Conservation (phyloP, 2,797 vertebrate species). For the Ispidina picta region DNA sequence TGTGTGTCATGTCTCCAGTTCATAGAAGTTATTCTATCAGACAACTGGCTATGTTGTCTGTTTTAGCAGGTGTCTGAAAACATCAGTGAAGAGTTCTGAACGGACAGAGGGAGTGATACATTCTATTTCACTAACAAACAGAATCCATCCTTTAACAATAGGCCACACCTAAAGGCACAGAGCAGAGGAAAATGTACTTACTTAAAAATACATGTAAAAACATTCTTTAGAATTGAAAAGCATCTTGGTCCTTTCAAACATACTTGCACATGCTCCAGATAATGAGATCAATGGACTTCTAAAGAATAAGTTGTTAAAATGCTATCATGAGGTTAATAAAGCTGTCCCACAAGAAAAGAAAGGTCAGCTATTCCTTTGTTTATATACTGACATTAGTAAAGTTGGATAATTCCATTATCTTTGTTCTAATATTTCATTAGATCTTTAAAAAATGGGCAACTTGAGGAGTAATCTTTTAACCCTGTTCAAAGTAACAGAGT, state of each 20-base stretch:
- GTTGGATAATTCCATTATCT: neutral
- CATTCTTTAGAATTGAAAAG: neutral
- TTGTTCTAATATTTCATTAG: neutral
- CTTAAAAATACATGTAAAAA: neutral
- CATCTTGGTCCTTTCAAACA: neutral
- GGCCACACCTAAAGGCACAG: neutral
- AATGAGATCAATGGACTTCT: slow-evolving; percentile 29
- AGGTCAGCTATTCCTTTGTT: neutral
- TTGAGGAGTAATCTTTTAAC: neutral
- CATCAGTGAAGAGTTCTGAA: neutral
- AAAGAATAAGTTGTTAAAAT: neutral
- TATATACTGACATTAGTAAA: neutral
- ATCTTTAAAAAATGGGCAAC: neutral
- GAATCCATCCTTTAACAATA: neutral
- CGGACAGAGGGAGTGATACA: neutral
- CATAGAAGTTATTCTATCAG: neutral
- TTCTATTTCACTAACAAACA: neutral
- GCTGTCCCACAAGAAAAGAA: neutral
- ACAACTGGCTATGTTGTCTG: neutral
- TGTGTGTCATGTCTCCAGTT: rapidly evolving
- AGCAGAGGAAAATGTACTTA: neutral
- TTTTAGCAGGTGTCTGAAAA: neutral
- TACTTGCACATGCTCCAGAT: neutral
- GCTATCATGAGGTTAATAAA: neutral
- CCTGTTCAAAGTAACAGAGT: neutral